Evolutionary conservation across 1,140 invertebrate species (phyloP).

Genomic region (Drosophila azteca): DNA sequence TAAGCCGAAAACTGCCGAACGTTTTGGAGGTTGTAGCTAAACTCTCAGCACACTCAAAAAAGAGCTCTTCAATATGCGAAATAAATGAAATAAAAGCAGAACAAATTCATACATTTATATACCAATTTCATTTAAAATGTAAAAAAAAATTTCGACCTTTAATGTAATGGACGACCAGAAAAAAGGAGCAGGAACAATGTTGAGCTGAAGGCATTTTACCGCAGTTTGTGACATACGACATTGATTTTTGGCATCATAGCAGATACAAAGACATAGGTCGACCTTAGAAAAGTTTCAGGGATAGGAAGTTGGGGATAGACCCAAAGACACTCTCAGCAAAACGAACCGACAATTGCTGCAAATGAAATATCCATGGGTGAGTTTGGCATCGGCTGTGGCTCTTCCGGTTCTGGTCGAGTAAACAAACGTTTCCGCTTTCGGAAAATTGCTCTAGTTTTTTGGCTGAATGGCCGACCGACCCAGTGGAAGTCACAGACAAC

Average conservation of each 20-base stretch:
- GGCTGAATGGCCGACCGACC: conserved; percentile 29
- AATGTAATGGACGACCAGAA: conserved; percentile 17
- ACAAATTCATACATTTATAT: too few relatives aligned
- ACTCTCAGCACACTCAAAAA: too few relatives aligned
- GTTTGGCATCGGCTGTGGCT: conserved; percentile 26
- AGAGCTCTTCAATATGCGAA: too few relatives aligned
- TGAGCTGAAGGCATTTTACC: conserved; percentile 23
- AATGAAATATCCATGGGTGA: conserved; percentile 11
- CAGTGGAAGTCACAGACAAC: conserved; percentile 35
- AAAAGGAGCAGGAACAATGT: conserved; percentile 21
- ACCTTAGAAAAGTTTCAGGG: background rate
- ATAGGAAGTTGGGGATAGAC: background rate
- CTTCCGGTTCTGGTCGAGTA: conserved; percentile 59
- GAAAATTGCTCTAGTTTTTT: conserved; percentile 72
- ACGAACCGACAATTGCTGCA: conserved; percentile 5
- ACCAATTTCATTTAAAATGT: too few relatives aligned
- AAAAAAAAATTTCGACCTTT: conserved; percentile 48
- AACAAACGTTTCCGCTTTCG: conserved; percentile 75
- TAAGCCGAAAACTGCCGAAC: too few relatives aligned
- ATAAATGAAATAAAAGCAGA: too few relatives aligned
- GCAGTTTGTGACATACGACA: conserved; percentile 39
- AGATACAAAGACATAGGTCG: conserved; percentile 15
- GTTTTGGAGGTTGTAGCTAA: too few relatives aligned
- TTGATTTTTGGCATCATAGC: conserved; percentile 49
- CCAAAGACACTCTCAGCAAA: too few relatives aligned